A percentile compares a stretch with the other conserved stretches of the same genome.
Conservation (phyloP, 2,113 vertebrate genomes). For the Pygoscelis adeliae region DNA sequence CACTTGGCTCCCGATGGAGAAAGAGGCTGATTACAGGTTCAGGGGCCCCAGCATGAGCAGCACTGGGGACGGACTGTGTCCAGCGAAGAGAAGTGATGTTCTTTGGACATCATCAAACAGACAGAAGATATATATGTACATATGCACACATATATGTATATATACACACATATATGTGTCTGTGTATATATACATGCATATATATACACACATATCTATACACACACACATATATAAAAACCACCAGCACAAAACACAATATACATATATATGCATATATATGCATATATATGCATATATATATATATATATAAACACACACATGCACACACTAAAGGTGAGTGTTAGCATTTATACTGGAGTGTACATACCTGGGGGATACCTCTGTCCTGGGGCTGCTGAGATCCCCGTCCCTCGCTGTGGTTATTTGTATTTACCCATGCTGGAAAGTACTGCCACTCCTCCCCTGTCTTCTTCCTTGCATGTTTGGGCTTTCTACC, state of each 20-base stretch:
- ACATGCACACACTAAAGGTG: rapidly evolving
- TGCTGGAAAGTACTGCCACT: neutral
- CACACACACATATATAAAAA: neutral
- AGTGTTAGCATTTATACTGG: neutral
- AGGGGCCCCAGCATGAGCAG: neutral
- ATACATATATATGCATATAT: too few relatives aligned
- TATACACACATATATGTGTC: neutral
- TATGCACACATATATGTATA: neutral
- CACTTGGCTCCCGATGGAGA: neutral
- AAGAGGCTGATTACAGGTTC: neutral
- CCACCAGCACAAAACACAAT: neutral
- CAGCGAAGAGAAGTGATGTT: neutral
- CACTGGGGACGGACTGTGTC: neutral
- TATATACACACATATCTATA: too few relatives aligned
- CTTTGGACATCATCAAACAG: neutral
- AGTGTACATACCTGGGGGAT: neutral
- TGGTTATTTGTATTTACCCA: neutral
- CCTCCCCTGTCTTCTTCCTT: neutral
- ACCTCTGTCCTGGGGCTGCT: neutral
- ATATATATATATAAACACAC: rapidly evolving
- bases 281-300: too few relatives aligned
- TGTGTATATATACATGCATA: too few relatives aligned
- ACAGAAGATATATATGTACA: neutral
- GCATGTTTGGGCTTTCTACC: neutral
- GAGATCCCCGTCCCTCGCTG: neutral